Conservation (phyloP, 2,888 invertebrate genomes). For the Tricholauxania praeusta region DNA sequence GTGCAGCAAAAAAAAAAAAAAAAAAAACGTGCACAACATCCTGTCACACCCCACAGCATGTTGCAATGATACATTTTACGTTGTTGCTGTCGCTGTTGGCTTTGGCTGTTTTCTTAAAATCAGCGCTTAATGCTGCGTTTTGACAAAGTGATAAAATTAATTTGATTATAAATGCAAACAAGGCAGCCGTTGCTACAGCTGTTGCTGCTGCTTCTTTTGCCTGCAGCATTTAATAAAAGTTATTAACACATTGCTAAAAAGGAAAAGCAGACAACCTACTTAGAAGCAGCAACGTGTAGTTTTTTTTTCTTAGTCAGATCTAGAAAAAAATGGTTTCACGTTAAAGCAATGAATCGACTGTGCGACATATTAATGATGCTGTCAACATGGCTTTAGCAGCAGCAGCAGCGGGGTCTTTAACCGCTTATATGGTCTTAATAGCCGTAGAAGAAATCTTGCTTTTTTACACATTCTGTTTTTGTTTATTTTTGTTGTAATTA, state of each 20-base stretch:
- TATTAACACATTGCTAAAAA: constrained; percentile 1
- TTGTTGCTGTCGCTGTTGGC: background rate
- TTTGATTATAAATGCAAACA: constrained; percentile 18
- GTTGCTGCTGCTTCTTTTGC: too few species aligned
- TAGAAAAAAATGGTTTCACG: background rate
- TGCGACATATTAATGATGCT: constrained; percentile 6
- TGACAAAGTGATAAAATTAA: constrained; percentile 29
- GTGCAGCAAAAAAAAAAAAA: background rate
- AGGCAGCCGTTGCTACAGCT: background rate
- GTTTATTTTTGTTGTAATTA: too few species aligned
- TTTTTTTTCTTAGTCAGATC: background rate
- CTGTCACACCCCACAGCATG: too few species aligned
- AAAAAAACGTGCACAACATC: background rate
- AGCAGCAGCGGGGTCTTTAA: too few species aligned
- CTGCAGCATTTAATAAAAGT: background rate
- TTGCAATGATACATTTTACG: too few species aligned
- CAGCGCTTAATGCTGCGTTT: constrained; percentile 9
- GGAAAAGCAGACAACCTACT: background rate
- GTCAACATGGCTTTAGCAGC: background rate
- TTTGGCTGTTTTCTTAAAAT: background rate
- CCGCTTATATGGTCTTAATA: too few species aligned
- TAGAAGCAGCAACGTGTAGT: background rate
- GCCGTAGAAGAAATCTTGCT: too few species aligned
- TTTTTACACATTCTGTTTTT: too few species aligned
- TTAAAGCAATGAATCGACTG: background rate